Base-by-base conservation (phyloP, 1,140 invertebrate genomes). In the Ceratina calcarata region DNA sequence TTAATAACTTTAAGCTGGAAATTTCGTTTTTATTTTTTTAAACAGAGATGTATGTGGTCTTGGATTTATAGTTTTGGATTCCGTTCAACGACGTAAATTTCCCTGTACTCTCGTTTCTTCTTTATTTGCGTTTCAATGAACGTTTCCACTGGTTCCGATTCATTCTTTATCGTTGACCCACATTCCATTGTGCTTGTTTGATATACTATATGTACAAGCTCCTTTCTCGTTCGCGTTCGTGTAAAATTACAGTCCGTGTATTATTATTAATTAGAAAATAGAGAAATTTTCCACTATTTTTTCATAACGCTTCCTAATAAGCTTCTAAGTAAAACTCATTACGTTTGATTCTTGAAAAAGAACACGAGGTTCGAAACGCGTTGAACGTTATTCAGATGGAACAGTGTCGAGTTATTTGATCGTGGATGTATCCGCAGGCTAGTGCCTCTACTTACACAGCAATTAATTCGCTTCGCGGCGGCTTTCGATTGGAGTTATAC, bases 101-200 rank as follows among this genome's bases (percentile, higher is more conserved):
- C 10, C 10, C 53, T 37, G n/a, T 57, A 53, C 20, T 15, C 49
- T 53, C n/a, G n/a, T 6, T 13, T 32, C 32, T 64, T 51, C 32
- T 37, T 66, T 58, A 27, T 49, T 49, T 58, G 20, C 53, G 20
- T 76, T 68, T 68, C 64, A 27, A 58, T 74, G 24, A 65, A 55
- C 8, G 27, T 57, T 76, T 75, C 64, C 20, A 6, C 3, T 20
- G 15, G 4, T 57, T 58, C 55, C 37, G 67, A 60, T 78, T 71
- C 67, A 61, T 66, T 37, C 55, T 45, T 60, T 83, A 76, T 71
- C 66, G 55, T 55, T 51, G 51, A 32, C 67, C 69, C 62, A 80
- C 55, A 80, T 76, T 70, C 64, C 32, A 62, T 70, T 71, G n/a
- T 53, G 16, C 12, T 22, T 53, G 16, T 20, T 49, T 70, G 13